Base-by-base conservation (phyloP, 2,888 invertebrate genomes). In the Lasioglossum vierecki region DNA sequence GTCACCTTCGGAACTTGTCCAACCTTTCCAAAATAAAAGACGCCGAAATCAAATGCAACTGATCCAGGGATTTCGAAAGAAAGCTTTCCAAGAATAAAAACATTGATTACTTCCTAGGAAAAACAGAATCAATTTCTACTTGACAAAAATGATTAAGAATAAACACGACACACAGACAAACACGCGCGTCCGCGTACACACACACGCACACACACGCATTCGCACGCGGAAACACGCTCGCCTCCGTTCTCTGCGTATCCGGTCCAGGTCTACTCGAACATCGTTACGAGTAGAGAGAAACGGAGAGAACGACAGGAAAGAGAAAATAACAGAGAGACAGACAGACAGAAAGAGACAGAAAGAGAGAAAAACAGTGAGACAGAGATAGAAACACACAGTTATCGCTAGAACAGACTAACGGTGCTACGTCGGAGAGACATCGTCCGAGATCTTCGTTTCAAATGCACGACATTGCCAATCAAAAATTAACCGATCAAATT, bases 21-120 rank as follows among this genome's bases (percentile, higher is more conserved):
- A 94, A 94, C 89, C 92, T 94, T 92, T 94, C 94, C 94, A 94
- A 94, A 94, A 94, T 93, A 94, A 94, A 94, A 94, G 94, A 94
- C 92, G 94, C 92, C 94, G 94, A 94, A 93, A 94, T 94, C 94
- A 94, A 94, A 94, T 94, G 94, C 93, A 94, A 94, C 92, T 94
- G 94, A 94, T 94, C 94, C 94, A 94, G 93, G 89, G 94, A 94
- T 94, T 94, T 94, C 91, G 94, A 94, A 92, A 94, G 94, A 92
- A 94, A 94, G 93, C 94, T 94, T 94, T 93, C 91, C 90, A 90
- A 91, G 91, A 92, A 93, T 90, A 92, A 92, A 92, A 92, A 89
- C 80, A 91, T 91, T 85, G 89, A 92, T 90, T 91, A 91, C 89
- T 92, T 89, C 79, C 85, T 89, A 84, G 87, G 88, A 83, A 79